Conservation (phyloP, 2,888 invertebrate genomes). For the Drosophila nr. perissopoda region DNA sequence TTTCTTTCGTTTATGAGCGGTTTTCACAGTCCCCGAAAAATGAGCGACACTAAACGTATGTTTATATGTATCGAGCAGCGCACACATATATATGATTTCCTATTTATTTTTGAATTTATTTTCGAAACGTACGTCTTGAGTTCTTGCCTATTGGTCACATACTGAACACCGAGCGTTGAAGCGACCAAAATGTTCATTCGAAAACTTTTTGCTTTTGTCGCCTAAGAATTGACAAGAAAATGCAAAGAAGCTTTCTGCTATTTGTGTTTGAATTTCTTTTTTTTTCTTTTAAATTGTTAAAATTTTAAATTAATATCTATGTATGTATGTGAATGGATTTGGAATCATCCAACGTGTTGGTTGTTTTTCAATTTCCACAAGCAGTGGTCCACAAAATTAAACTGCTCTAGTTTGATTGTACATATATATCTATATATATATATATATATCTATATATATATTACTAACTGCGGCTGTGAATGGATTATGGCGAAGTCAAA, state of each 20-base stretch:
- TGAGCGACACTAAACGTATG: slow-evolving; percentile 17
- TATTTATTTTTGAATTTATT: slow-evolving; percentile 24
- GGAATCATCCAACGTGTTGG: slow-evolving; percentile 45
- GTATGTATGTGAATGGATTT: slow-evolving; percentile 16
- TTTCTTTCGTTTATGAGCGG: slow-evolving; percentile 52
- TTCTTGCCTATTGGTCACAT: slow-evolving; percentile 55
- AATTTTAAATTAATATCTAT: slow-evolving; percentile 20
- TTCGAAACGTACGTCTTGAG: slow-evolving; percentile 65
- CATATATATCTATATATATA: not conserved
- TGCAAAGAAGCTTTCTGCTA: slow-evolving; percentile 44
- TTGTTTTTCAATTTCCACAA: slow-evolving; percentile 22
- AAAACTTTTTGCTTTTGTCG: slow-evolving; percentile 51
- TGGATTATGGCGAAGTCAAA: slow-evolving; percentile 30
- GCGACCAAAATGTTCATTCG: slow-evolving; percentile 40
- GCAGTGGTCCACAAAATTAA: slow-evolving; percentile 40
- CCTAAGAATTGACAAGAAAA: slow-evolving; percentile 24
- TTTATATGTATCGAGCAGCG: slow-evolving; percentile 32
- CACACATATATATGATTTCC: slow-evolving; percentile 14
- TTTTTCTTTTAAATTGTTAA: slow-evolving; percentile 40
- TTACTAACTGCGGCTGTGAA: slow-evolving; percentile 7
- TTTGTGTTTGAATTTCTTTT: slow-evolving; percentile 31
- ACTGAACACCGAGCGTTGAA: slow-evolving; percentile 59
- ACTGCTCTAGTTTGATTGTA: not conserved
- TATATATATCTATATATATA: slow-evolving; percentile 1
- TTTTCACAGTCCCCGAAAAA: slow-evolving; percentile 53